A percentile compares a stretch with the other conserved stretches of the same genome.
These are phyloP conservation scores for Premnoplex brunnescens DNA, from an alignment of 2,797 vertebrate genomes.

Conservation along the genomic window DNA sequence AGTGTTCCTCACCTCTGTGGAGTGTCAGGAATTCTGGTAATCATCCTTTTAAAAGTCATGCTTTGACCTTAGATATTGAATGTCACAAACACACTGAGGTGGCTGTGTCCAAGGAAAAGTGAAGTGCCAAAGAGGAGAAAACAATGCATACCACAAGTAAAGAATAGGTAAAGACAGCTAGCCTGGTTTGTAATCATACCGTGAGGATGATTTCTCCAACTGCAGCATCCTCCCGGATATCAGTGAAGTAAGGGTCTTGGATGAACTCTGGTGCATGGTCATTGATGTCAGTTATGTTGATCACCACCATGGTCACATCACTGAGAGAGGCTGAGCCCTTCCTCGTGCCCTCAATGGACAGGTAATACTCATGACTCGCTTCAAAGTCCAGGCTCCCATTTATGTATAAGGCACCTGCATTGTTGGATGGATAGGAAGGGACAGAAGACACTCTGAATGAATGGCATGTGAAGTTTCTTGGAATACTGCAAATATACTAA, in stretches of 20 bases:
- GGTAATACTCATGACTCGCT: constrained; percentile 82
- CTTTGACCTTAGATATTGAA: neutral
- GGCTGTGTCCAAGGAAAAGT: neutral
- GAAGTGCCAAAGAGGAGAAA: neutral
- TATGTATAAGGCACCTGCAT: constrained; percentile 79
- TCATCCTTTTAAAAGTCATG: neutral
- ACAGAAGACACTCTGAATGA: neutral
- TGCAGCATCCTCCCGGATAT: constrained; percentile 83
- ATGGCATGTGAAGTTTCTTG: neutral
- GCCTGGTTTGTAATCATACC: constrained; percentile 65
- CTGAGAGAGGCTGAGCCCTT: constrained; percentile 83
- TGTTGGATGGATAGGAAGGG: neutral
- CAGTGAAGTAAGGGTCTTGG: constrained; percentile 78
- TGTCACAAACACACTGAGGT: neutral
- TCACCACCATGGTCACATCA: constrained; percentile 86
- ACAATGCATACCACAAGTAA: neutral
- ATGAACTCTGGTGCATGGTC: constrained; percentile 88
- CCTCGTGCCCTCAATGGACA: constrained; percentile 90
- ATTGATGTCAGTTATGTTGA: constrained; percentile 92
- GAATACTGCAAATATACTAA: neutral
- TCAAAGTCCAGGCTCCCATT: constrained; percentile 89
- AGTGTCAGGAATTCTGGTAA: neutral
- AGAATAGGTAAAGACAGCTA: neutral
- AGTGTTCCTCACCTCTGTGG: neutral
- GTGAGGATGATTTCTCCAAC: constrained; percentile 85